phyloP scores from a whole-genome alignment of 1,140 invertebrate genomes.

The Yoshiicerus persimilis region DNA sequence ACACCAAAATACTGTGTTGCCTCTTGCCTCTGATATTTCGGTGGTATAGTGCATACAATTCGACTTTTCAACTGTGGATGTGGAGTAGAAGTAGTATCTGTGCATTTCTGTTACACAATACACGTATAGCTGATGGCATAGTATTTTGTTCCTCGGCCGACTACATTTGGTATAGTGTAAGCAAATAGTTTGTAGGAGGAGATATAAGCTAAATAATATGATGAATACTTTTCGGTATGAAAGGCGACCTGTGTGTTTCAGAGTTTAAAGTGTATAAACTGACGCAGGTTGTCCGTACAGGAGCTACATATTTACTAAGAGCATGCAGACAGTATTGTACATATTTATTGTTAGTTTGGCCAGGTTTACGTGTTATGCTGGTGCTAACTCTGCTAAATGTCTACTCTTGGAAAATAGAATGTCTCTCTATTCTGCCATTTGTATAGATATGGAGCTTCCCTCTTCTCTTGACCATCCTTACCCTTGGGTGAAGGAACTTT shows the following conservation, averaged over 20 bases:
- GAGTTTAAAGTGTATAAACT: not conserved
- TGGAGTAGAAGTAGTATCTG: no score
- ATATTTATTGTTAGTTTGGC: not conserved
- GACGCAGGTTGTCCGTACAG: not conserved
- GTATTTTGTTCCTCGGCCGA: not conserved
- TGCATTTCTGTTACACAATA: no score
- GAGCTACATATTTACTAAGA: no score
- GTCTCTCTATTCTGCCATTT: not conserved
- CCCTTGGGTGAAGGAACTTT: conserved; percentile 29
- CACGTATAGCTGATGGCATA: no score
- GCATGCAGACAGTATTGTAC: not conserved
- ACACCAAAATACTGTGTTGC: no score
- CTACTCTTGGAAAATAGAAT: not conserved
- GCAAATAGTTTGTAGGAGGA: not conserved
- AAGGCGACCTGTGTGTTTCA: not conserved
- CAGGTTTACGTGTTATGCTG: not conserved
- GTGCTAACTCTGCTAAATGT: not conserved
- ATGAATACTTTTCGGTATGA: not conserved
- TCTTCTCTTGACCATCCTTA: conserved; percentile 5
- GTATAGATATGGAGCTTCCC: not conserved
- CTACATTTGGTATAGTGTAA: not conserved
- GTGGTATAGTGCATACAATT: not conserved
- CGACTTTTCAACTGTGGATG: not conserved
- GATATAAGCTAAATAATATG: not conserved
- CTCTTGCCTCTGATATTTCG: no score